Percentiles rank a stretch among this genome's conserved stretches.
Conservation (phyloP, 2,888 invertebrate species). For the Drosophila leonis region DNA sequence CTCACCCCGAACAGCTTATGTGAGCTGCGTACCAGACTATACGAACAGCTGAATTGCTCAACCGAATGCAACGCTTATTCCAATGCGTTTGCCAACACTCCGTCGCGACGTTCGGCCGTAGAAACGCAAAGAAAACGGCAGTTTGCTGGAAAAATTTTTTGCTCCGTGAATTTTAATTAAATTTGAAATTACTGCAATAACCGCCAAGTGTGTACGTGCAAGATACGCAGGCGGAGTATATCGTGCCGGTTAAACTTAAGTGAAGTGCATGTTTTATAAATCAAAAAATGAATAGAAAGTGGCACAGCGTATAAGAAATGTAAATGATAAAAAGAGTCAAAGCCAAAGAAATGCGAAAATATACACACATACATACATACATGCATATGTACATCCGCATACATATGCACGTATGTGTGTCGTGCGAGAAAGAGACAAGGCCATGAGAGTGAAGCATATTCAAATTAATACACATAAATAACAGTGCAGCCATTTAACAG, state of each 20-base stretch:
- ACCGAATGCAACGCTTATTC: conserved; percentile 50
- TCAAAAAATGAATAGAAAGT: conserved; percentile 61
- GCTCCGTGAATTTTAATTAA: conserved; percentile 56
- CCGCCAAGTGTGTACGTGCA: conserved; percentile 54
- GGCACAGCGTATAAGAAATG: conserved; percentile 60
- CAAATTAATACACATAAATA: conserved; percentile 61
- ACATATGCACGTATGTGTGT: conserved; percentile 44
- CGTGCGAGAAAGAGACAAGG: conserved; percentile 40
- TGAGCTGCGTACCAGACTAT: conserved; percentile 17
- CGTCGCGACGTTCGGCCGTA: conserved; percentile 60
- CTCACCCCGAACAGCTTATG: not conserved
- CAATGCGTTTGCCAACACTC: conserved; percentile 47
- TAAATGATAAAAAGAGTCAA: conserved; percentile 65
- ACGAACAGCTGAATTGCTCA: conserved; percentile 47
- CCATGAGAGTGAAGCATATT: conserved; percentile 57
- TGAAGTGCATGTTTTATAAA: conserved; percentile 36
- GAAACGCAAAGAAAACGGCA: conserved; percentile 60
- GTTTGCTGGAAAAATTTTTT: conserved; percentile 54
- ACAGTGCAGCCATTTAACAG: conserved; percentile 51
- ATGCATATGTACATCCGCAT: conserved; percentile 44
- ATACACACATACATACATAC: conserved; percentile 23
- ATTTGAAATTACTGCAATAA: conserved; percentile 48
- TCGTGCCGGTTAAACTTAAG: conserved; percentile 43
- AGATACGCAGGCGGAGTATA: conserved; percentile 27
- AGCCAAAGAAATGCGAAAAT: conserved; percentile 70